Evolutionary conservation across 2,113 vertebrate species (phyloP), one percentile per base, ranked within the genome.

Genomic region (Corvus cornix): DNA sequence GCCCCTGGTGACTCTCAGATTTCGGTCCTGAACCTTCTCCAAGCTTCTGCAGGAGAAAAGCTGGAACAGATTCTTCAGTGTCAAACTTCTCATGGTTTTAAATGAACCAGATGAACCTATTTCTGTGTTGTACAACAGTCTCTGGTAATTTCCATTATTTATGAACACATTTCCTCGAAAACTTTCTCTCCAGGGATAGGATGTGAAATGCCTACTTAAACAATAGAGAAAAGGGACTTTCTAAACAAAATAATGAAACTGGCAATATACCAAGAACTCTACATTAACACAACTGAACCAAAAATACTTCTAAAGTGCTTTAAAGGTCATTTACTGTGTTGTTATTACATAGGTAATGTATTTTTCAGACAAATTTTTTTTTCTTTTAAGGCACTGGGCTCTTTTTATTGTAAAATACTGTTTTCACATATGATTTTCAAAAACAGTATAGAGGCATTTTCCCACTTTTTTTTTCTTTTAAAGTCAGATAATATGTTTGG

Each of bases 111-210:
- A 92, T 46, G 3, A 86, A 93, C 63, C 18, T 35, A 30, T 64
- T 73, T 48, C 51, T 43, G 15, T 55, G 56, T 73, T 81, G 78
- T 80, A 73, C 56, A 67, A 14, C 39, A 41, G 41, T 24, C n/a
- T 51, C 69, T 95, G 93, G 87, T 87, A 95, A 95, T 89, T 89
- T 93, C 96, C 93, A 95, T 94, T 97, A 95, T 96, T 96, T 97
- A 94, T 93, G 78, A 84, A 84, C 41, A 53, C 52, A 62, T 89
- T 97, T 97, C 69, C 93, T 78, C 2, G 37, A 94, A 92, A 94
- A 87, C 78, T 91, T 94, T 89, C 89, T 94, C 93, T 85, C 96
- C 81, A 23, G 89, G 84, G 93, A 95, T 46, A 89, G 91, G 93
- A 96, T 97, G 77, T 95, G 87, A 96, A 96, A 93, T 84, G 49